These are phyloP conservation scores for Hyperoplus lanceolatus DNA, from an alignment of 2,797 vertebrate genomes.

Conservation along the genomic window DNA sequence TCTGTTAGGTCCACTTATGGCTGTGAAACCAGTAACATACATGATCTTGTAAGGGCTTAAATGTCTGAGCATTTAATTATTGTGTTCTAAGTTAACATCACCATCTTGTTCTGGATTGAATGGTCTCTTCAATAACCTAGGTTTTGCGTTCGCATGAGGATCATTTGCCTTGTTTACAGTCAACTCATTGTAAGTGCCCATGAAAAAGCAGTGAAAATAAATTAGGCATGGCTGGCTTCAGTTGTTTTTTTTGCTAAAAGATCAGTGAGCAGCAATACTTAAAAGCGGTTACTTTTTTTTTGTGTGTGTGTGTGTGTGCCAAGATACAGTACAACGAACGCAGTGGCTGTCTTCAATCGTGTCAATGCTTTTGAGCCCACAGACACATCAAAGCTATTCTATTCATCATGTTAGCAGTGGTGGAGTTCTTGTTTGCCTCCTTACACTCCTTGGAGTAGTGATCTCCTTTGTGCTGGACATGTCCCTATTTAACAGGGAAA, in stretches of 20 bases:
- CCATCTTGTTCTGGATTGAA: not conserved
- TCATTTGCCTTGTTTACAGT: conserved; percentile 11
- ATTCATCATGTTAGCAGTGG: conserved; percentile 33
- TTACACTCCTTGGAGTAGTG: conserved; percentile 16
- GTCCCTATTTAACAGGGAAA: conserved; percentile 19
- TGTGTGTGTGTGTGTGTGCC: conserved; percentile 5
- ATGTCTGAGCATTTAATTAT: not conserved
- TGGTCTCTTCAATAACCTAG: not conserved
- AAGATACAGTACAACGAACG: conserved; percentile 24
- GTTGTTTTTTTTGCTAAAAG: conserved; percentile 24
- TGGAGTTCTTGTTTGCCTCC: conserved; percentile 34
- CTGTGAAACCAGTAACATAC: conserved; percentile 24
- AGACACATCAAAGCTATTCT: conserved; percentile 29
- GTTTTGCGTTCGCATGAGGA: conserved; percentile 6
- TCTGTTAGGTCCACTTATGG: conserved; percentile 37
- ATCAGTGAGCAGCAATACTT: conserved; percentile 18
- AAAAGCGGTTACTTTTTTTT: not conserved
- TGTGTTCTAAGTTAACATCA: not conserved
- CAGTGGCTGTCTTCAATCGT: conserved; percentile 23
- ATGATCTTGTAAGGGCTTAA: conserved; percentile 21
- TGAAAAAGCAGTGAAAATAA: not conserved
- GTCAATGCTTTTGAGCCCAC: conserved; percentile 27
- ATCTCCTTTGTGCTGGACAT: conserved; percentile 19
- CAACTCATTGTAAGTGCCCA: conserved; percentile 6
- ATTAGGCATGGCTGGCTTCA: conserved; percentile 1